A percentile compares a stretch with the other conserved stretches of the same genome.
Conservation (phyloP, 2,888 invertebrate genomes). For the Drosophila suboccidentalis region DNA sequence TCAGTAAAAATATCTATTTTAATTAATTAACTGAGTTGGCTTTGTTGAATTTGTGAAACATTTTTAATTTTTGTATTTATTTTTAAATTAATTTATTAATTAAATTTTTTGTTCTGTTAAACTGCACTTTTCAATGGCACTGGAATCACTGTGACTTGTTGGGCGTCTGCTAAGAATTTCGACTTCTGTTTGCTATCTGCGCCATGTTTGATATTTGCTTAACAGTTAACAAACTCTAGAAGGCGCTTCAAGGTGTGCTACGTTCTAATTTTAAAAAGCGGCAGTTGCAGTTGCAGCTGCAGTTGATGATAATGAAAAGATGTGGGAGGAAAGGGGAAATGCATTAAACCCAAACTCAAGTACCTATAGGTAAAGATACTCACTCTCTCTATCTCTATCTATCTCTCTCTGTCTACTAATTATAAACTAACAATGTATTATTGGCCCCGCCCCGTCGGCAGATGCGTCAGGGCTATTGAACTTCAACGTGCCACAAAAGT, state of each 20-base stretch:
- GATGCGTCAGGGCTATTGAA: constrained; percentile 68
- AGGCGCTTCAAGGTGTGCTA: constrained; percentile 46
- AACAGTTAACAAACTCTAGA: constrained; percentile 48
- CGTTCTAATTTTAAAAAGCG: constrained; percentile 54
- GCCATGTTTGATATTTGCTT: constrained; percentile 47
- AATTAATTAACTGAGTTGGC: too few species aligned
- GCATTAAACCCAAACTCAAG: constrained; percentile 71
- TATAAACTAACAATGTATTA: constrained; percentile 76
- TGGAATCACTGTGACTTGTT: constrained; percentile 15
- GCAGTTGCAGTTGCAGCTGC: constrained; percentile 10
- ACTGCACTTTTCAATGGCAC: background rate
- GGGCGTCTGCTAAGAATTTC: constrained; percentile 8
- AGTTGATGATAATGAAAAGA: constrained; percentile 2
- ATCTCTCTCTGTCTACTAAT: constrained; percentile 54
- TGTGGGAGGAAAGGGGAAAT: constrained; percentile 28
- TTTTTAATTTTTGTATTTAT: background rate
- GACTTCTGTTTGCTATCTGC: constrained; percentile 25
- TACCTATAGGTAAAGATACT: constrained; percentile 29
- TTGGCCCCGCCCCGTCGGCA: constrained; percentile 48
- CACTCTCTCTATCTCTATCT: background rate
- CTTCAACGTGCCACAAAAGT: constrained; percentile 72
- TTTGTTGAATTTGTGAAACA: background rate
- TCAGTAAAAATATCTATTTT: too few species aligned
- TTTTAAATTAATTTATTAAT: too few species aligned
- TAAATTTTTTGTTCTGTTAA: too few species aligned